Evolutionary conservation across 2,113 vertebrate species (phyloP), one percentile per base, ranked within the genome.

Genomic region (Hyaena hyaena): DNA sequence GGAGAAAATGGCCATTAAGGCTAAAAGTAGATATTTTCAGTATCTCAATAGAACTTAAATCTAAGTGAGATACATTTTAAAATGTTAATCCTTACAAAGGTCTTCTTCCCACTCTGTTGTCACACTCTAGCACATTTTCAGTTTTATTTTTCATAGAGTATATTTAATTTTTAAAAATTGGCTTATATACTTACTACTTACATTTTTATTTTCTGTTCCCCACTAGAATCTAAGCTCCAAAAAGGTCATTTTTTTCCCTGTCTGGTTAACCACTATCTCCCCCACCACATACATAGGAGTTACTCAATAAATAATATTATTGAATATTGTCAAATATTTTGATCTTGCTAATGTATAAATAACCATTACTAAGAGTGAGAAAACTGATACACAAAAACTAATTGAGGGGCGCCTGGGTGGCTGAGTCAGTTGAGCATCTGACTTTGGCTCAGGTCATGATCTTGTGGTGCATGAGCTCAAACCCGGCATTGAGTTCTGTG

Each of bases 301-400:
- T 97, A 53, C 35, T 93, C 45, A 93, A 28, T 58, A 86, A 28
- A 39, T 85, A 50, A 71, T 93, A 45, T 76, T 88, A 84, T 43
- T 95, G 31, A 81, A 17, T 35, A 33, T 87, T 63, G 9, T 71
- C 84, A 48, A 77, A 4, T 66, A 68, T 69, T 88, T 93, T 39
- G 80, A 45, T 65, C 26, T 88, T 82, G 43, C 28, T 77, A 53
- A 86, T 80, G 84, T 96, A 4, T 80, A 95, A 80, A 68, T 88
- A 88, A 21, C 58, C 28, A 48, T 88, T 88, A 53, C 48, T 55
- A 74, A 88, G 26, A 93, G 86, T 84, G 58, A 95, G 82, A 93
- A 93, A 90, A 80, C 24, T 65, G 10, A 33, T 58, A 83, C 10
- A 63, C 58, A 87, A 65, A 8, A 73, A 45, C 16, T 88, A 66